A percentile compares a stretch with the other conserved stretches of the same genome.
phyloP scores from a whole-genome alignment of 2,113 vertebrate species.

The Tragelaphus scriptus region DNA sequence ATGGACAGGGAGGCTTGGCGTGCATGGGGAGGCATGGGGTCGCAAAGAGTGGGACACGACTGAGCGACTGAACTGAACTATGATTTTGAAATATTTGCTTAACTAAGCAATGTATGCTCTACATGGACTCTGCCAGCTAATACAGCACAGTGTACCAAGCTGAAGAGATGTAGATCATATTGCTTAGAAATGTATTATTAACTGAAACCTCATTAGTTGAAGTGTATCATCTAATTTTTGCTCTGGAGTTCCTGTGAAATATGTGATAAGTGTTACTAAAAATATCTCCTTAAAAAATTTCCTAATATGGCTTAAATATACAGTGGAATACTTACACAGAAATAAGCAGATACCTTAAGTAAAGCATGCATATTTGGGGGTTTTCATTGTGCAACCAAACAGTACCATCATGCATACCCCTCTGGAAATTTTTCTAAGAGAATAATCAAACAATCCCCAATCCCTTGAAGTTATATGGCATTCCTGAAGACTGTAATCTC shows the following conservation, averaged over 20 bases:
- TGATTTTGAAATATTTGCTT: conserved; percentile 1
- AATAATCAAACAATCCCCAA: neutral
- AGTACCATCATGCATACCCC: neutral
- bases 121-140: neutral
- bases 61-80: neutral
- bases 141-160: neutral
- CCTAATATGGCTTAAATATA: neutral
- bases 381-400: neutral
- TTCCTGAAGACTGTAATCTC: neutral
- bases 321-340: neutral
- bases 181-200: neutral
- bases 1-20: too few species aligned
- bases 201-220: neutral
- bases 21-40: too few species aligned
- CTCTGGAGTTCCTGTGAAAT: neutral
- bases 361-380: neutral
- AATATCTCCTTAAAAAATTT: neutral
- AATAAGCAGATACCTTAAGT: neutral
- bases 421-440: neutral
- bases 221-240: neutral
- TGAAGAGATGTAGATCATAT: neutral
- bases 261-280: neutral
- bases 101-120: neutral
- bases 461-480: neutral
- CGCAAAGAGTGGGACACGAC: too few species aligned